These are phyloP conservation scores for Knipowitschia caucasica DNA, from an alignment of 2,797 vertebrate species.

Conservation along the genomic window DNA sequence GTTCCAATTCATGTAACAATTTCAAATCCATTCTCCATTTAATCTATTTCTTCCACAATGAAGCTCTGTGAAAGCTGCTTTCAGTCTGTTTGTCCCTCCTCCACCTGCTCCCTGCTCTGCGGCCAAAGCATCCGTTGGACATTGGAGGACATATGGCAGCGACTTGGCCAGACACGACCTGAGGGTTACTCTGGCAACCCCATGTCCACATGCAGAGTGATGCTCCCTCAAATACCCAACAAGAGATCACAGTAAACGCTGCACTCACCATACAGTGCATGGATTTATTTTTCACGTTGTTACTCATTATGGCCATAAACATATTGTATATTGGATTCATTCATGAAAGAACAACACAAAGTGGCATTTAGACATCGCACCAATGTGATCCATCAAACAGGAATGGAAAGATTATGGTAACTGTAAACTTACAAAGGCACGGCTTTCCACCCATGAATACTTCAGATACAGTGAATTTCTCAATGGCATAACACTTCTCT, in stretches of 20 bases:
- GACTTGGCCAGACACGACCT: slow-evolving; percentile 31
- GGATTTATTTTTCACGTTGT: too few species aligned
- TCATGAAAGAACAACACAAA: too few species aligned
- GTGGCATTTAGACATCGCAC: too few species aligned
- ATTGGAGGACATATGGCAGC: slow-evolving; percentile 41
- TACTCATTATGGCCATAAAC: too few species aligned
- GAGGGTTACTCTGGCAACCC: slow-evolving; percentile 10
- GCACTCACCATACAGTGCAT: too few species aligned
- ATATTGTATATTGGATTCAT: too few species aligned
- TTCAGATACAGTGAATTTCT: too few species aligned
- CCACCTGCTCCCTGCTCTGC: slow-evolving; percentile 14
- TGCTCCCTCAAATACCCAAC: slow-evolving; percentile 23
- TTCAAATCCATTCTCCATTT: slow-evolving; percentile 4
- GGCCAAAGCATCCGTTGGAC: slow-evolving; percentile 23
- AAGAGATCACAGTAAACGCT: neutral
- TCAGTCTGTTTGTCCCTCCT: slow-evolving; percentile 14
- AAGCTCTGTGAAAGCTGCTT: slow-evolving; percentile 11
- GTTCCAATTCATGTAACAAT: slow-evolving; percentile 13
- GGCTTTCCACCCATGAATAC: too few species aligned
- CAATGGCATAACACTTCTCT: too few species aligned
- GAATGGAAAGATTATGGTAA: too few species aligned
- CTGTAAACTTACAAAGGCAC: too few species aligned
- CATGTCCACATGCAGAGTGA: slow-evolving; percentile 25
- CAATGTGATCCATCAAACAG: too few species aligned
- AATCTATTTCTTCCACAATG: slow-evolving; percentile 14